These are phyloP conservation scores for Scalopus aquaticus DNA, from an alignment of 2,113 vertebrate genomes.

Conservation along the genomic window DNA sequence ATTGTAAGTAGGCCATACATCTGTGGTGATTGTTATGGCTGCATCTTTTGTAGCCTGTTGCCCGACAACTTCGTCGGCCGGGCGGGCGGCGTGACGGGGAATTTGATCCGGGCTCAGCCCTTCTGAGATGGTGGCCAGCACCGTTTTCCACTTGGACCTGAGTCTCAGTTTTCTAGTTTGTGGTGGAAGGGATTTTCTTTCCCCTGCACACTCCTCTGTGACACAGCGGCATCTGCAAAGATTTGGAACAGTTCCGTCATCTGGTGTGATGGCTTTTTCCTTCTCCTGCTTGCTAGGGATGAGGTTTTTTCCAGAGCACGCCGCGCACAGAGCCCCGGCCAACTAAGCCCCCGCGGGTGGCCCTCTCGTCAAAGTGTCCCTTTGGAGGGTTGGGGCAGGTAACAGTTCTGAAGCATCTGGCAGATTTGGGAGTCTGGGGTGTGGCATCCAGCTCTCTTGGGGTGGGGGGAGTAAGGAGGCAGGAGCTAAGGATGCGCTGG, in stretches of 20 bases:
- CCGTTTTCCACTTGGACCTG: not conserved
- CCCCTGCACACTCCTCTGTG: not conserved
- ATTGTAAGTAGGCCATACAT: slow-evolving; percentile 62
- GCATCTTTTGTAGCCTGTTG: slow-evolving; percentile 52
- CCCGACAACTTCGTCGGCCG: not conserved
- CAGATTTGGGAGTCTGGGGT: slow-evolving; percentile 44
- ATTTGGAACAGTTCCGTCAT: not conserved
- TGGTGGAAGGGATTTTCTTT: slow-evolving; percentile 35
- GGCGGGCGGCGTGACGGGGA: slow-evolving; percentile 28
- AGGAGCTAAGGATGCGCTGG: not conserved
- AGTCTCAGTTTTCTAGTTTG: slow-evolving; percentile 45
- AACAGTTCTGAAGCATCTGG: slow-evolving; percentile 28
- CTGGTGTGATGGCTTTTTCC: slow-evolving; percentile 2
- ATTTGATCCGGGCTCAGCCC: not conserved
- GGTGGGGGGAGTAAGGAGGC: not conserved
- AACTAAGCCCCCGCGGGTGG: not conserved
- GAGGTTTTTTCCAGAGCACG: not conserved
- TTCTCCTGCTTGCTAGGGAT: not conserved
- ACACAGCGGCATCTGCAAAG: not conserved
- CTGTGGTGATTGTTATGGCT: slow-evolving; percentile 31
- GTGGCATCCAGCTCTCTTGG: slow-evolving; percentile 1
- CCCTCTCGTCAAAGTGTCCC: not conserved
- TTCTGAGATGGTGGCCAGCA: not conserved
- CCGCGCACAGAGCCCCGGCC: not conserved
- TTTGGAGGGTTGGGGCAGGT: not conserved